Percentiles rank a stretch among this genome's conserved stretches.
These are phyloP conservation scores for Aporophyla nigra DNA, from an alignment of 2,888 invertebrate genomes.

Conservation along the genomic window DNA sequence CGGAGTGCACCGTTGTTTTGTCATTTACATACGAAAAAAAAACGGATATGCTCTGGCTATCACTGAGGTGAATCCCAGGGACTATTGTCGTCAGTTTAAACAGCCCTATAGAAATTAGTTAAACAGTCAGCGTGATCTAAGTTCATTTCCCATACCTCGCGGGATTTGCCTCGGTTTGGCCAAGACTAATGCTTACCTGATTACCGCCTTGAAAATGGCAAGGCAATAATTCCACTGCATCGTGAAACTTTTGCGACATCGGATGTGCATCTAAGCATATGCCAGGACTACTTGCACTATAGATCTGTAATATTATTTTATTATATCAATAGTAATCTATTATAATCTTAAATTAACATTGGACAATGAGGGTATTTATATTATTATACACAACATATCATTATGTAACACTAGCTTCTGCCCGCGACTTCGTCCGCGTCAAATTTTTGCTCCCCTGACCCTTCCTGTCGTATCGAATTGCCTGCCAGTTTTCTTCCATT, in stretches of 20 bases:
- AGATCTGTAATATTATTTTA: constrained; percentile 70
- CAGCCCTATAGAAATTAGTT: neutral
- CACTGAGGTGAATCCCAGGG: neutral
- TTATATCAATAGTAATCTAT: neutral
- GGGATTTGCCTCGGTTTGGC: neutral
- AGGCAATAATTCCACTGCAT: constrained; percentile 46
- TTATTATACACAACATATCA: too few relatives aligned
- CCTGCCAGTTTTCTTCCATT: too few relatives aligned
- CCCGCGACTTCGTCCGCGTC: too few relatives aligned
- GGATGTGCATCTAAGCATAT: constrained; percentile 74
- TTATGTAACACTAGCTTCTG: too few relatives aligned
- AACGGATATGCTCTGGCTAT: neutral
- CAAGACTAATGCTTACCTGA: constrained; percentile 70
- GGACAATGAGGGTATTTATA: neutral
- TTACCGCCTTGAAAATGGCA: constrained; percentile 74
- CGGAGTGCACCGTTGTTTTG: too few relatives aligned
- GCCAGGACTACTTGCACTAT: constrained; percentile 65
- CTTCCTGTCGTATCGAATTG: too few relatives aligned
- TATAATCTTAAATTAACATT: too few relatives aligned
- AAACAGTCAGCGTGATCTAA: too few relatives aligned
- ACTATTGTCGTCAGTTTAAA: neutral
- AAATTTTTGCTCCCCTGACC: too few relatives aligned
- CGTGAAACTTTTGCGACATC: constrained; percentile 38
- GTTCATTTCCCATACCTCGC: too few relatives aligned
- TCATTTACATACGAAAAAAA: neutral